Base-by-base conservation (phyloP, 1,140 invertebrate genomes). In the Drosophila miranda region DNA sequence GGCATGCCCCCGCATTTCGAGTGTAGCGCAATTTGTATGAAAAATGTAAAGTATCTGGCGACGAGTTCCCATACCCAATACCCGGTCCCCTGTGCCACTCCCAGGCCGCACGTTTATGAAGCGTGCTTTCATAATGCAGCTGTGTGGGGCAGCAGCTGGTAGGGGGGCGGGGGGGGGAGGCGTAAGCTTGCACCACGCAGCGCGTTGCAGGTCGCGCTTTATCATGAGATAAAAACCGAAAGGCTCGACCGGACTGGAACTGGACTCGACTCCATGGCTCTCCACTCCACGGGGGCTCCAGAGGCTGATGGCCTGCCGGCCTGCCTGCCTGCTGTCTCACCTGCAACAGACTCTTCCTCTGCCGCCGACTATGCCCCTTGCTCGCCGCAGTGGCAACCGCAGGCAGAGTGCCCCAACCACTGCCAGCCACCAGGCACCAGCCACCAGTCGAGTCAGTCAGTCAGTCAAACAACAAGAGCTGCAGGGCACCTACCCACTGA, bases 201-300 rank as follows among this genome's bases (percentile, higher is more conserved):
- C 81, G 81, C 81, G 72, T 84, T 84, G 77, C 82, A 87, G 75
- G 63, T 87, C 81, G 82, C 81, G 81, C 82, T 86, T 86, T 87
- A 87, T 86, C 81, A 78, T 48, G 69, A 84, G 81, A 87, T 81
- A 86, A 87, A 82, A 81, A 66, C 56, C 56, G 49, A 76, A 74
- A 67, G 43, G 51, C 38, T 45, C 59, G 34, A 43, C 42, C 16
- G 42, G 28, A 28, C 51, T 54, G 43, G 50, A 14, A 21, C 28
- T 9, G 30, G 8, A 30, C 34, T 38, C 11, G 30, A 30, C 34
- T 38, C 34, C 23, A 26, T 38, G 34, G 11, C 34, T 38, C 34
- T 38, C 34, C 34, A 16, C 34, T 38, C 34, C 11, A 16, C 6
- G 56, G 48, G 46, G 30, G 8, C 45, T 69, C 28, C 19, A 38